Evolutionary conservation across 2,888 invertebrate species (phyloP).

Genomic region (Axea sp.): DNA sequence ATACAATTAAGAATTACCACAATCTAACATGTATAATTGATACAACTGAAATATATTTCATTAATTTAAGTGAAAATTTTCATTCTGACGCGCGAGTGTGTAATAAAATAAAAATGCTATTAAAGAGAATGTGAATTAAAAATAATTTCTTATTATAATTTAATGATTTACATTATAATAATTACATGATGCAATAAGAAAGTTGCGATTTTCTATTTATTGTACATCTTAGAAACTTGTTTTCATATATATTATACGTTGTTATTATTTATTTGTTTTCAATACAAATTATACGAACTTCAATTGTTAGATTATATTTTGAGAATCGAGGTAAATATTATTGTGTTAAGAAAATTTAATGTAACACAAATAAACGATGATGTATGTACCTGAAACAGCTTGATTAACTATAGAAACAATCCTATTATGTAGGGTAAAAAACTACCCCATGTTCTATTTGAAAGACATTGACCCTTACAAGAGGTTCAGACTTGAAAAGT

Average conservation of each 20-base stretch:
- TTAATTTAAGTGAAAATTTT: too few relatives aligned
- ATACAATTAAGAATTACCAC: too few relatives aligned
- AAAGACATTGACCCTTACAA: slow-evolving; percentile 24
- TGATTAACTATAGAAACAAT: slow-evolving; percentile 26
- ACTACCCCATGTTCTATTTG: slow-evolving; percentile 21
- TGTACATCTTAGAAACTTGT: not conserved
- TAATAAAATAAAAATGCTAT: slow-evolving; percentile 7
- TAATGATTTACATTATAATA: not conserved
- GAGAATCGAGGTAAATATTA: slow-evolving; percentile 24
- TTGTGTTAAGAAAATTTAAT: slow-evolving; percentile 21
- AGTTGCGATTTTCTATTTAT: not conserved
- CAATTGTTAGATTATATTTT: slow-evolving; percentile 2
- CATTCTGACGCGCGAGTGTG: too few relatives aligned
- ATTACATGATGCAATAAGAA: slow-evolving; percentile 3
- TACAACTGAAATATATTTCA: too few relatives aligned
- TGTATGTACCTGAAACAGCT: slow-evolving; percentile 22
- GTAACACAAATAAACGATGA: slow-evolving; percentile 34
- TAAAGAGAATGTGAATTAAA: too few relatives aligned
- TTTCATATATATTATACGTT: too few relatives aligned
- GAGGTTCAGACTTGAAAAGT: slow-evolving; percentile 15
- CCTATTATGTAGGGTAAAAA: slow-evolving; percentile 26
- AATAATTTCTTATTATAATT: not conserved
- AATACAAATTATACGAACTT: not conserved
- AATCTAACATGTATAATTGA: too few relatives aligned
- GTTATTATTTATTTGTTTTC: slow-evolving; percentile 12